Evolutionary conservation across 2,888 invertebrate genomes (phyloP).

Genomic region (Kuschelorhynchus macadamiae): DNA sequence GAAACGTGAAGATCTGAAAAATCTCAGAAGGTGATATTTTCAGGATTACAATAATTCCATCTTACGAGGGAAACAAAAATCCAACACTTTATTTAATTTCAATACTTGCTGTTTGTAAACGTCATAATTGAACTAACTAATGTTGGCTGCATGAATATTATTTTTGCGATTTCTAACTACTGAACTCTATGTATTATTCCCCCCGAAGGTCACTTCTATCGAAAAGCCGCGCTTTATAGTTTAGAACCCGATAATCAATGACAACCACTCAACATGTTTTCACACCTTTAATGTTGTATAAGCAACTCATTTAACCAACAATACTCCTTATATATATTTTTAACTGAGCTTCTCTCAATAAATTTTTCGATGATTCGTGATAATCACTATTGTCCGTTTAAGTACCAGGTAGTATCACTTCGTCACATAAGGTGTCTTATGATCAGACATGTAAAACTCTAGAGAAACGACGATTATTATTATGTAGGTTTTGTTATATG

Average conservation of each 20-base stretch:
- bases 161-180: not conserved
- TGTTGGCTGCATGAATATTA: no score
- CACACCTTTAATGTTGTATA: conserved; percentile 41
- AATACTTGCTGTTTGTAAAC: no score
- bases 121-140: no score
- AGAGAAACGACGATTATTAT: no score
- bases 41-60: no score
- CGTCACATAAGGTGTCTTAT: no score
- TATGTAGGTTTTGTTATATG: no score
- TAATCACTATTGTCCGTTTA: not conserved
- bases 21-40: no score
- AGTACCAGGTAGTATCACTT: not conserved
- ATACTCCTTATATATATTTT: not conserved
- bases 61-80: no score
- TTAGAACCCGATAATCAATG: conserved; percentile 25
- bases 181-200: not conserved
- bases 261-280: conserved; percentile 34
- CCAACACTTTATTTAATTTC: no score
- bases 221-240: conserved; percentile 6
- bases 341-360: conserved; percentile 9
- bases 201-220: conserved; percentile 7
- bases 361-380: conserved; percentile 2
- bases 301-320: conserved; percentile 25
- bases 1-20: no score
- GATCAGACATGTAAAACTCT: no score